These are phyloP conservation scores for Micromussa lordhowensis DNA, from an alignment of 92 coral and sea anemone species.

Conservation along the genomic window DNA sequence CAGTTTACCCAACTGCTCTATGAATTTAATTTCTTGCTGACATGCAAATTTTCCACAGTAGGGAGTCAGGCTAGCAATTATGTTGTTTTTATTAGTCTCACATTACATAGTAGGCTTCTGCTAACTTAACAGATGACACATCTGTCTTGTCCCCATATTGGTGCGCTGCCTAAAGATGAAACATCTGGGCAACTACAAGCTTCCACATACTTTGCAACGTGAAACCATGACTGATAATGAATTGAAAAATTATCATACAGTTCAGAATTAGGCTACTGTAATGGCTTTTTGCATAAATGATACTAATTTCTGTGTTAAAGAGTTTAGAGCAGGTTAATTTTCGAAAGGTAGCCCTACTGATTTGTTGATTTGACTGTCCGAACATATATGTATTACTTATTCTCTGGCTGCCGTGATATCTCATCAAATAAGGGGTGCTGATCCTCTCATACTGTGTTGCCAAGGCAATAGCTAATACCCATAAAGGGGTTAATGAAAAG, in stretches of 20 bases:
- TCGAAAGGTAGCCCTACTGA: background rate
- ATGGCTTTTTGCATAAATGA: background rate
- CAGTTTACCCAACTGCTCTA: no score
- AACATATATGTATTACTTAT: background rate
- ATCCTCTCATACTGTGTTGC: background rate
- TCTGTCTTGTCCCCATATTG: constrained; percentile 5
- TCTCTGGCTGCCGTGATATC: background rate
- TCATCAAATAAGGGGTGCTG: background rate
- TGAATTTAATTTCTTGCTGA: no score
- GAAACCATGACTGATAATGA: constrained; percentile 3
- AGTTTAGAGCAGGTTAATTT: background rate
- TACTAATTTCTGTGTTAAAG: background rate
- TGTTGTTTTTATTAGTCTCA: background rate
- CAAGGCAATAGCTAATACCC: background rate
- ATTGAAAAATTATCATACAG: background rate
- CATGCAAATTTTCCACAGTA: no score
- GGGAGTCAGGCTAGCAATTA: no score
- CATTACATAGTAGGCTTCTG: background rate
- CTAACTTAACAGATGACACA: constrained; percentile 11
- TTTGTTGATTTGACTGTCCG: background rate
- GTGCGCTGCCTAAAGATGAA: background rate
- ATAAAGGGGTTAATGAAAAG: constrained; percentile 1
- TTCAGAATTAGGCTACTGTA: background rate
- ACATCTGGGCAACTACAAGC: constrained; percentile 8
- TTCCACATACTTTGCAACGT: background rate